phyloP scores from a whole-genome alignment of 2,113 vertebrate species.

The Gallinago undulata region DNA sequence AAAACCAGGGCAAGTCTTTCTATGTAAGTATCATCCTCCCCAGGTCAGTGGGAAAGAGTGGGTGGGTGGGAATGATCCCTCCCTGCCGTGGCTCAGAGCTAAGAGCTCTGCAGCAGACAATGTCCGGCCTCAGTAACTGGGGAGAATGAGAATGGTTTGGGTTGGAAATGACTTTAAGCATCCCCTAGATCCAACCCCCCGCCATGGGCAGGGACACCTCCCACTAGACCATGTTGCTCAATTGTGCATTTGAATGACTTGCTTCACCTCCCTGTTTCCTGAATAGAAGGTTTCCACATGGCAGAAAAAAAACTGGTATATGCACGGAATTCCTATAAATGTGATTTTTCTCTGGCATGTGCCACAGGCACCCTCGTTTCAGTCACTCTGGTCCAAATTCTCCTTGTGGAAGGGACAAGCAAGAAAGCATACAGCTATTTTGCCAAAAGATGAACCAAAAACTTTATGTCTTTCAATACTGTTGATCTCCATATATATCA shows the following conservation, averaged over 20 bases:
- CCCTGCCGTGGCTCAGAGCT: background rate
- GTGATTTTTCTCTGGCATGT: background rate
- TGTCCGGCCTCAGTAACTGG: background rate
- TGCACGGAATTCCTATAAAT: accelerated
- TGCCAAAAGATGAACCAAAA: background rate
- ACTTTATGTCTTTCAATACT: background rate
- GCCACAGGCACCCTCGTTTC: background rate
- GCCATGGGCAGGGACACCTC: background rate
- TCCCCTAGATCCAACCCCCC: background rate
- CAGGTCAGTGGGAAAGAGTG: background rate
- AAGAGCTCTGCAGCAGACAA: background rate
- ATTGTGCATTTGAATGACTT: background rate
- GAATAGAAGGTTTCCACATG: accelerated
- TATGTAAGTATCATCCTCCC: background rate
- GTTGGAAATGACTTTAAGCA: background rate
- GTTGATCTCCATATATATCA: background rate
- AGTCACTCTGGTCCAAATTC: background rate
- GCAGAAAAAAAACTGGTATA: background rate
- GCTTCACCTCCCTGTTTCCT: background rate
- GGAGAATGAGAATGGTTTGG: background rate
- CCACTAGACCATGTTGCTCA: background rate
- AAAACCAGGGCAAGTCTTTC: background rate
- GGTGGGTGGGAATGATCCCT: background rate
- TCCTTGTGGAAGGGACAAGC: background rate
- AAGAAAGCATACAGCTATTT: background rate